Evolutionary conservation across 2,888 invertebrate genomes (phyloP), one percentile per base, ranked within the genome.

Genomic region (Cryptocheilus praepositus): DNA sequence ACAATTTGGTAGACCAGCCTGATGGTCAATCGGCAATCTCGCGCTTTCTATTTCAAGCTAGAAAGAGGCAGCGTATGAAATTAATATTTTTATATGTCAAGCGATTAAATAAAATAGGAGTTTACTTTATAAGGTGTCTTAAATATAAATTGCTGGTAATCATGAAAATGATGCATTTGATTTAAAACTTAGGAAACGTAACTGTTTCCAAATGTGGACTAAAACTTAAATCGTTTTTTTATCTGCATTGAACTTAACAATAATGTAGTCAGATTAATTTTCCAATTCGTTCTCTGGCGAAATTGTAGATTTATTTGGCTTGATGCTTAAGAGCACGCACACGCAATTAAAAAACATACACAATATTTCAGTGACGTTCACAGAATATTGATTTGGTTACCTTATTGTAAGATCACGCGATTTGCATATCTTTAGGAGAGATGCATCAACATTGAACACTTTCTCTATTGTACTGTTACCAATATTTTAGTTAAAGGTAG

Each of bases 401-500:
- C n/a, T 22, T 43, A 61, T 19, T 36, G 36, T 36, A 11, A 7
- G 36, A 36, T 36, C 8, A 7, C 36, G 36, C 11, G 36, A 11
- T 11, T 36, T 36, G 36, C 36, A 36, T 36, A 36, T 11, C 13
- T 36, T 36, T 11, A 11, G 36, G 11, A 36, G 36, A 36, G 11
- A 36, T 36, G 36, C 7, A 36, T 36, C 36, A 36, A 36, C 36
- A 36, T 36, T 36, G 7, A 36, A 36, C 1, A 36, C 36, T 36
- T 36, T 11, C 36, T 36, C 36, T 36, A 11, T 36, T 36, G 36
- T 36, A 36, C 4, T 11, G 36, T 36, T 36, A 36, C 36, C 36
- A 36, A 36, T 36, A 36, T 57, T 73, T 67, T 60, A 61, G 43
- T 45, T 13, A 45, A 71, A 68, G 64, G 53, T 73, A 73, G 60